phyloP scores from a whole-genome alignment of 2,113 vertebrate species.

The Notiomystis cincta region DNA sequence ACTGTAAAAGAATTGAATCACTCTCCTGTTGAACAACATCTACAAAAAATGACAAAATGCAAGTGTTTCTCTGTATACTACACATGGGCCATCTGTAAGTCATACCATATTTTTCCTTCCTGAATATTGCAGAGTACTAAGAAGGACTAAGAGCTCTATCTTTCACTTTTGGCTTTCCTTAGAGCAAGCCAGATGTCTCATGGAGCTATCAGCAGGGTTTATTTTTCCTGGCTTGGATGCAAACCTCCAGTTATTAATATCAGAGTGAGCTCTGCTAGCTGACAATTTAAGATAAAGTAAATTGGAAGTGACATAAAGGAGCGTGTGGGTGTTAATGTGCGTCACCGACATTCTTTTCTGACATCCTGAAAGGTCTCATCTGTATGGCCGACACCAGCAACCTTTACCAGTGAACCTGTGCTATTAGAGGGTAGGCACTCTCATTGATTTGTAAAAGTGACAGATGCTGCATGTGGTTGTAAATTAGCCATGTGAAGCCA shows the following conservation, averaged over 20 bases:
- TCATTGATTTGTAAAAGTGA: conserved; percentile 76
- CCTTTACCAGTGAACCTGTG: conserved; percentile 52
- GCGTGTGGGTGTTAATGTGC: conserved; percentile 70
- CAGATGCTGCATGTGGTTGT: conserved; percentile 66
- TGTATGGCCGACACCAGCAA: conserved; percentile 56
- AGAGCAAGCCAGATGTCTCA: conserved; percentile 60
- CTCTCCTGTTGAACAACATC: neutral
- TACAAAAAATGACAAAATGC: neutral
- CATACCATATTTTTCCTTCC: neutral
- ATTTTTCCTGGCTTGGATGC: conserved; percentile 73
- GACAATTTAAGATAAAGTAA: conserved; percentile 79
- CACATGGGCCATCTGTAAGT: neutral
- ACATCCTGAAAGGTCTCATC: conserved; percentile 70
- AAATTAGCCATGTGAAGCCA: conserved; percentile 70
- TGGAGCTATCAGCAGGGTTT: conserved; percentile 65
- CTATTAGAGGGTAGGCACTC: conserved; percentile 62
- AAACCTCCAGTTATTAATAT: conserved; percentile 75
- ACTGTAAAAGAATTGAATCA: neutral
- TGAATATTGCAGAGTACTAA: neutral
- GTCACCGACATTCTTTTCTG: conserved; percentile 67
- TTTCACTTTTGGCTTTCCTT: conserved; percentile 50
- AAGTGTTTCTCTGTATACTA: neutral
- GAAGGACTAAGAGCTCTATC: neutral
- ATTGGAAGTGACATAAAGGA: conserved; percentile 75
- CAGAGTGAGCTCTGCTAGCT: conserved; percentile 66